Percentiles rank a stretch among this genome's conserved stretches.
phyloP scores from a whole-genome alignment of 2,797 vertebrate genomes.

The Luscinia luscinia region DNA sequence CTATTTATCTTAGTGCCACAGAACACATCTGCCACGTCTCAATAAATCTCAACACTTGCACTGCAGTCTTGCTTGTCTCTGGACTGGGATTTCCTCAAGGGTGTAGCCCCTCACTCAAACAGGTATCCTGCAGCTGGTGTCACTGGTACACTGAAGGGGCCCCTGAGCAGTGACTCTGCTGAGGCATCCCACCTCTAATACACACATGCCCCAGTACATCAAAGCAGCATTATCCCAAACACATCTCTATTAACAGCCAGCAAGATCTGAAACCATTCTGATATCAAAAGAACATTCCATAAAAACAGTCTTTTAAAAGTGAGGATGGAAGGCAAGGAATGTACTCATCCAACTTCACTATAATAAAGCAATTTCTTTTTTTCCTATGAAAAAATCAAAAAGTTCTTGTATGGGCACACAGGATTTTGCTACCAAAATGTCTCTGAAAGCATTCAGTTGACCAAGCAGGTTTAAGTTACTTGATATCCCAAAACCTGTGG shows the following conservation, averaged over 20 bases:
- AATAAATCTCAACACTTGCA: constrained; percentile 10
- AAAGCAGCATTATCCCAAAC: not conserved
- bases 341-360: not conserved
- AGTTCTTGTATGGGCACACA: not conserved
- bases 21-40: not conserved
- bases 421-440: not conserved
- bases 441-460: not conserved
- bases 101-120: not conserved
- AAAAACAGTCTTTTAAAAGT: not conserved
- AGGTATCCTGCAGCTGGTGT: not conserved
- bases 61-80: not conserved
- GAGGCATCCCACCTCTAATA: not conserved
- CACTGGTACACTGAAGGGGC: not conserved
- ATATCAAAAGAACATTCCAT: not conserved
- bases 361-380: not conserved
- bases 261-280: not conserved
- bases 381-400: not conserved
- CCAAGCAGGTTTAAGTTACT: not conserved
- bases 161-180: not conserved
- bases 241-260: not conserved
- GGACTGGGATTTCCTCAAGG: not conserved
- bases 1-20: constrained; percentile 16
- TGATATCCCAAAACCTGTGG: not conserved
- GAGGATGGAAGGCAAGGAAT: not conserved
- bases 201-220: accelerated